Percentiles rank a stretch among this genome's conserved stretches.
Evolutionary conservation across 2,888 invertebrate genomes (phyloP).

Genomic region (Eledone cirrhosa): DNA sequence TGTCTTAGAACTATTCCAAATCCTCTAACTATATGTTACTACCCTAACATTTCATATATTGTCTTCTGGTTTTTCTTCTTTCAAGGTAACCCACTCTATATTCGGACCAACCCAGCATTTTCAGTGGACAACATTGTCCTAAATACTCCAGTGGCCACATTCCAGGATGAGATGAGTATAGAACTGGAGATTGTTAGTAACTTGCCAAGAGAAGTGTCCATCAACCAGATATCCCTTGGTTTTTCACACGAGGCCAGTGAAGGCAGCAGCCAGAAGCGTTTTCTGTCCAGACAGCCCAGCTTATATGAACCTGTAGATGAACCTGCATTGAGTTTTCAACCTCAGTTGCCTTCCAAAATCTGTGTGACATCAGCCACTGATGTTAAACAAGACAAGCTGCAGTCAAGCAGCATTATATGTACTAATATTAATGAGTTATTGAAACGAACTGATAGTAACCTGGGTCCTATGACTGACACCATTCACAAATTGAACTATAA

Average conservation of each 20-base stretch:
- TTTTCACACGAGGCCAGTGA: conserved; percentile 26
- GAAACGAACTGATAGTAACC: conserved; percentile 51
- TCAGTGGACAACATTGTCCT: conserved; percentile 8
- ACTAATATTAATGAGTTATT: conserved; percentile 52
- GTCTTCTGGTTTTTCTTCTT: background rate
- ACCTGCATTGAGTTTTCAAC: conserved; percentile 48
- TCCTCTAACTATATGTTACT: too few species aligned
- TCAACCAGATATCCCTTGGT: conserved; percentile 41
- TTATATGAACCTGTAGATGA: conserved; percentile 36
- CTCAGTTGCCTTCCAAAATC: conserved; percentile 43
- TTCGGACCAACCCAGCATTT: conserved; percentile 16
- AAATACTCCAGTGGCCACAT: conserved; percentile 31
- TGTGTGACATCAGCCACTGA: conserved; percentile 46
- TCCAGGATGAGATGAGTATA: conserved; percentile 39
- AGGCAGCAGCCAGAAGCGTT: conserved; percentile 37
- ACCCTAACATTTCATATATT: background rate
- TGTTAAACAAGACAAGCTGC: conserved; percentile 40
- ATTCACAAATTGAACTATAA: conserved; percentile 76
- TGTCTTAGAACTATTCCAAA: too few species aligned
- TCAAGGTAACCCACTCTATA: conserved; percentile 1
- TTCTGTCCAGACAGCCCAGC: conserved; percentile 48
- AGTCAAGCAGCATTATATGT: conserved; percentile 49
- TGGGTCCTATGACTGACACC: conserved; percentile 63
- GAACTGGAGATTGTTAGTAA: conserved; percentile 39
- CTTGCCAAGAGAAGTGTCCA: conserved; percentile 40